Evolutionary conservation across 1,140 invertebrate genomes (phyloP).

Genomic region (Drosophila chauvacae): DNA sequence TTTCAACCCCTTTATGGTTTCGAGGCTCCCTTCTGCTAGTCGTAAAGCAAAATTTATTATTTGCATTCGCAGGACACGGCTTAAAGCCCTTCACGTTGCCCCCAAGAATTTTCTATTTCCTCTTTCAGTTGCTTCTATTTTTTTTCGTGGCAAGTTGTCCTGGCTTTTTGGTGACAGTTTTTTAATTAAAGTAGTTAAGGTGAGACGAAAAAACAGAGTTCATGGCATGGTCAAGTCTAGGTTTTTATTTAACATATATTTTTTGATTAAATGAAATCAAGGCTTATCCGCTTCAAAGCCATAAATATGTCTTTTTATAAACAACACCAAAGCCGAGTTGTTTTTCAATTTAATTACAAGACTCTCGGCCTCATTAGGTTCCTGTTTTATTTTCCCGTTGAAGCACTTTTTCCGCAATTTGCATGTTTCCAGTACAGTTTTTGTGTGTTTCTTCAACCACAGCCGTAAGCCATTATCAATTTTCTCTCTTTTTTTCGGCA

Average conservation of each 20-base stretch:
- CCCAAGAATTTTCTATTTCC: constrained; percentile 7
- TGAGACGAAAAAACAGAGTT: neutral
- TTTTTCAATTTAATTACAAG: constrained; percentile 40
- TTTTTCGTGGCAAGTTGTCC: neutral
- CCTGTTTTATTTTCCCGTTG: neutral
- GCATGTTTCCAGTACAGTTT: constrained; percentile 43
- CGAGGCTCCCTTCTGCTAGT: constrained; percentile 8
- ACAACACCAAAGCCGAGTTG: neutral
- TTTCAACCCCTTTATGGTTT: constrained; percentile 53
- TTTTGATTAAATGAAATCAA: neutral
- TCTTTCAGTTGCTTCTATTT: constrained; percentile 1
- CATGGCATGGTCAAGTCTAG: neutral
- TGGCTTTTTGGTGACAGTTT: constrained; percentile 52
- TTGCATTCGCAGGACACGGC: constrained; percentile 50
- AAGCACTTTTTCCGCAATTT: constrained; percentile 54
- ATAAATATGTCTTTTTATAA: neutral
- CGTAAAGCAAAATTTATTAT: constrained; percentile 79
- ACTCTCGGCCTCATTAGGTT: constrained; percentile 42
- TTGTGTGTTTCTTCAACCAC: constrained; percentile 20
- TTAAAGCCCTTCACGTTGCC: constrained; percentile 31
- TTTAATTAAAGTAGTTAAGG: constrained; percentile 57
- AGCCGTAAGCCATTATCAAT: constrained; percentile 72
- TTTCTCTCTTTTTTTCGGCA: constrained; percentile 43
- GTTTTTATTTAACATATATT: neutral
- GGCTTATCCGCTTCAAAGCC: neutral